Conservation (phyloP, 2,888 invertebrate species). For the Drosophila melanosoma region DNA sequence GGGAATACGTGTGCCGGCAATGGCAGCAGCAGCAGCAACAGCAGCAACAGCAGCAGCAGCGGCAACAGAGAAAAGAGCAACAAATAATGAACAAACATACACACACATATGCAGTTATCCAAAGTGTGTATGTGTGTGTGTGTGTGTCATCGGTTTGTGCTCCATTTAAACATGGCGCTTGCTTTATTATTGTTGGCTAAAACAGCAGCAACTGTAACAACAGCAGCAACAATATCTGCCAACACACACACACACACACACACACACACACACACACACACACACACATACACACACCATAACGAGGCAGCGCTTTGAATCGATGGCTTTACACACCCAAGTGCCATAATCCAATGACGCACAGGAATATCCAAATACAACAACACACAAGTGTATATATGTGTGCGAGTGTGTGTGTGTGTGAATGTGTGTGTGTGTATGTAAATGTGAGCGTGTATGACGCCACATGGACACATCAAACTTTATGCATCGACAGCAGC, state of each 20-base stretch:
- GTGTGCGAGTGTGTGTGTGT: conserved; percentile 25
- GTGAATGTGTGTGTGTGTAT: conserved; percentile 31
- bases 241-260: conserved; percentile 20
- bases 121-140: conserved; percentile 36
- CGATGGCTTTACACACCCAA: conserved; percentile 84
- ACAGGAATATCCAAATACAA: conserved; percentile 81
- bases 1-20: conserved; percentile 69
- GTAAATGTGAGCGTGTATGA: conserved; percentile 75
- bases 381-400: conserved; percentile 39
- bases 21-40: conserved; percentile 31
- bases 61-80: conserved; percentile 66
- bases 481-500: conserved; percentile 78
- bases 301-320: conserved; percentile 74
- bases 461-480: conserved; percentile 84
- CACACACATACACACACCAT: conserved; percentile 19
- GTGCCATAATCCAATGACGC: conserved; percentile 85
- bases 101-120: conserved; percentile 27
- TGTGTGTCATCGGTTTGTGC: conserved; percentile 59
- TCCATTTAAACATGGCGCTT: conserved; percentile 77
- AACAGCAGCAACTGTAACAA: conserved; percentile 22
- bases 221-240: conserved; percentile 28
- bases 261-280: conserved; percentile 4
- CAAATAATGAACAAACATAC: conserved; percentile 73
- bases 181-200: conserved; percentile 74
- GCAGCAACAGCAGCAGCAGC: conserved; percentile 32